Evolutionary conservation across 2,888 invertebrate genomes (phyloP).

Genomic region (Osmoderma eremita): DNA sequence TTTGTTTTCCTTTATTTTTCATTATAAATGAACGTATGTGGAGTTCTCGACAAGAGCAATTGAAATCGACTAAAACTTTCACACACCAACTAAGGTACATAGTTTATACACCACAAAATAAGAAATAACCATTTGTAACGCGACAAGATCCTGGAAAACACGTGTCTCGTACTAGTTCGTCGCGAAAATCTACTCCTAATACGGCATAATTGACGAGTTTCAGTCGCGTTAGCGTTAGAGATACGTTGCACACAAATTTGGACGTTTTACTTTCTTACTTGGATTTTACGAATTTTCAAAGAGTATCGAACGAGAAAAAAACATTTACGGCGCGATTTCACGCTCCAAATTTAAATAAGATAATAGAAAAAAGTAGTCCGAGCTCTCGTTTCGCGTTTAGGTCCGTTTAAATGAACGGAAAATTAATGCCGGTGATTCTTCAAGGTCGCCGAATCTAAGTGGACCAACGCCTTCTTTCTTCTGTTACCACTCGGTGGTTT

Average conservation of each 20-base stretch:
- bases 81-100: conserved; percentile 24
- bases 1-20: not conserved
- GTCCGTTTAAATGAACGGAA: not conserved
- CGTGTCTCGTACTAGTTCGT: not conserved
- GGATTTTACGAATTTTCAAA: too few species aligned
- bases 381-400: conserved; percentile 2
- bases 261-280: too few species aligned
- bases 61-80: conserved; percentile 25
- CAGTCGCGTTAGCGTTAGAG: too few species aligned
- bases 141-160: too few species aligned
- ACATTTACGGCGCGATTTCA: not conserved
- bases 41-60: conserved; percentile 25
- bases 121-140: not conserved
- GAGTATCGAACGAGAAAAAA: too few species aligned
- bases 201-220: too few species aligned
- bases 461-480: too few species aligned
- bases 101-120: conserved; percentile 4
- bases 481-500: not conserved
- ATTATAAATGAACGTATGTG: conserved; percentile 13
- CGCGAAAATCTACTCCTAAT: not conserved
- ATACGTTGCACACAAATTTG: too few species aligned
- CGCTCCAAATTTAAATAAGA: conserved; percentile 1
- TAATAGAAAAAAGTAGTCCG: not conserved
- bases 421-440: conserved; percentile 6
- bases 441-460: conserved; percentile 11